phyloP scores from a whole-genome alignment of 2,797 vertebrate genomes.

The Poecilia velifera region DNA sequence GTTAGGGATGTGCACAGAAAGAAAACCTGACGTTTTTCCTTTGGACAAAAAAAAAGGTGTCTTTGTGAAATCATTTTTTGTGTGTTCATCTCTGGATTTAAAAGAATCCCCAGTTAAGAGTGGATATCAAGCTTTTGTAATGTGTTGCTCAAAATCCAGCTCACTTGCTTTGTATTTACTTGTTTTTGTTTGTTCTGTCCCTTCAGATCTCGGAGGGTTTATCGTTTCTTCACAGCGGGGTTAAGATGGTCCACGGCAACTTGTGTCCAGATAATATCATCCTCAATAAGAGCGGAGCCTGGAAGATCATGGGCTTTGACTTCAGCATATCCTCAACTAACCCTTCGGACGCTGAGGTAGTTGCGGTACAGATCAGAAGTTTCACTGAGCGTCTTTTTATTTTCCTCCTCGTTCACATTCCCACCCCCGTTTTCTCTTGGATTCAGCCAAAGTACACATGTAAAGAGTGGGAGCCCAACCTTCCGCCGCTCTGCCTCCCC shows the following conservation, averaged over 20 bases:
- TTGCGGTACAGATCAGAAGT: not conserved
- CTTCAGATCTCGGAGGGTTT: slow-evolving; percentile 94
- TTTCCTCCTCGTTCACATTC: not conserved
- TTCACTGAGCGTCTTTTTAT: not conserved
- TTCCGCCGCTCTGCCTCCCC: slow-evolving; percentile 94
- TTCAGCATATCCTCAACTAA: slow-evolving; percentile 93
- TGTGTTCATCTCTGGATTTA: no score
- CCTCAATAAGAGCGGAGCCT: slow-evolving; percentile 96
- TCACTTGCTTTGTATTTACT: not conserved
- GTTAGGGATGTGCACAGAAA: no score
- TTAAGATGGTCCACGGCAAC: slow-evolving; percentile 99
- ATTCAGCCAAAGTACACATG: slow-evolving; percentile 90
- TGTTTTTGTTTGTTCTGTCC: not conserved
- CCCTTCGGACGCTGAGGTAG: slow-evolving; percentile 93
- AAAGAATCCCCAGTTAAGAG: no score
- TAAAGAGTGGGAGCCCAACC: slow-evolving; percentile 98
- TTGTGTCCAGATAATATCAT: slow-evolving; percentile 94
- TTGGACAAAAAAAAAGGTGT: no score
- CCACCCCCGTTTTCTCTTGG: not conserved
- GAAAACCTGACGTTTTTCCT: no score
- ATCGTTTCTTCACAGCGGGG: slow-evolving; percentile 95
- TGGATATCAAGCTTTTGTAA: not conserved
- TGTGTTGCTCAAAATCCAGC: not conserved
- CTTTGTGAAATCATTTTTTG: no score
- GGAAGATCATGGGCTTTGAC: slow-evolving; percentile 99